Conservation (phyloP, 1,140 invertebrate species). For the Atta colombica region DNA sequence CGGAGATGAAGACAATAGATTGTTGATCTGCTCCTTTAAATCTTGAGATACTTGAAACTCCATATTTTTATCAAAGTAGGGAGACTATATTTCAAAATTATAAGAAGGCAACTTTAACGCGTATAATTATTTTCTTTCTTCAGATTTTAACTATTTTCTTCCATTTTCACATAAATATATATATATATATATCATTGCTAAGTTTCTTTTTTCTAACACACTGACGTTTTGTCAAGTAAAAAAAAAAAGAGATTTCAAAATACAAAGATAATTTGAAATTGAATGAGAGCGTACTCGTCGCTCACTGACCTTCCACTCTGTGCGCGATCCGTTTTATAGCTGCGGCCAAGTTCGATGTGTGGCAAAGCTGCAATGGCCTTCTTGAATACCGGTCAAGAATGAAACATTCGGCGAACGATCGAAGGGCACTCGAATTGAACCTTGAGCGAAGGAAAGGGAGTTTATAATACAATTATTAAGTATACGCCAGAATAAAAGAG, state of each 20-base stretch:
- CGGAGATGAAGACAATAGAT: conserved; percentile 81
- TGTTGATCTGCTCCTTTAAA: conserved; percentile 81
- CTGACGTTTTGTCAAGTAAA: not conserved
- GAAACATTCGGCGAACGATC: conserved; percentile 59
- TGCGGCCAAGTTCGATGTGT: conserved; percentile 76
- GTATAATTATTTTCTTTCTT: not conserved
- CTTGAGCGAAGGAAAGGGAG: conserved; percentile 46
- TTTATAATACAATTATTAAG: not conserved
- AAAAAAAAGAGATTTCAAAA: not conserved
- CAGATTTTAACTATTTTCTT: not conserved
- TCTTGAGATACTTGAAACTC: conserved; percentile 80
- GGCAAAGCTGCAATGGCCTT: conserved; percentile 80
- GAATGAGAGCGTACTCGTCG: conserved; percentile 7
- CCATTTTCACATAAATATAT: not conserved
- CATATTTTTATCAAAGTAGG: conserved; percentile 9
- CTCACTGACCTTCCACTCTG: conserved; percentile 44
- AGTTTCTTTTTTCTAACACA: not conserved
- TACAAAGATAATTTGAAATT: not conserved
- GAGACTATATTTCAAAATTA: not conserved
- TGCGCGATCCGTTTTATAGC: conserved; percentile 75
- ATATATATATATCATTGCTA: not conserved
- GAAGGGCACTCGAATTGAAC: conserved; percentile 53
- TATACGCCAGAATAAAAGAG: not conserved
- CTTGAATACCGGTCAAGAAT: conserved; percentile 84
- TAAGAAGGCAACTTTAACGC: not conserved